Evolutionary conservation across 2,888 invertebrate genomes (phyloP).

Genomic region (Criorhina ranunculi): DNA sequence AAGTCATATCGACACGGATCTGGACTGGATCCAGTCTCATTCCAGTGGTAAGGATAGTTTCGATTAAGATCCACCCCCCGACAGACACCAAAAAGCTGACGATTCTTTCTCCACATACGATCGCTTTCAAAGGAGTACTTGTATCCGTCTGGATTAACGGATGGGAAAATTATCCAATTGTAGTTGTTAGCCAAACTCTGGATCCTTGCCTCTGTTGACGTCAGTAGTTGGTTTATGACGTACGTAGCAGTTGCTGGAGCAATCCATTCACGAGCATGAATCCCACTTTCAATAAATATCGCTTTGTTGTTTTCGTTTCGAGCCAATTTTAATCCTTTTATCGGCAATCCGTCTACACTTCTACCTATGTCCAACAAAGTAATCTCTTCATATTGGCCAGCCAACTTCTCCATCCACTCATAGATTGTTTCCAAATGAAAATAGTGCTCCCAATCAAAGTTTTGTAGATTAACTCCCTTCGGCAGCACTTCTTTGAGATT

Average conservation of each 20-base stretch:
- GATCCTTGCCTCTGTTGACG: slow-evolving; percentile 82
- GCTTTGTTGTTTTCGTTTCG: slow-evolving; percentile 83
- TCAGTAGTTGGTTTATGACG: slow-evolving; percentile 82
- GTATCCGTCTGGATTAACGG: slow-evolving; percentile 92
- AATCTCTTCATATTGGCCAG: slow-evolving; percentile 81
- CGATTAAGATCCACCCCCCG: slow-evolving; percentile 89
- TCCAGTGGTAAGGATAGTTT: slow-evolving; percentile 88
- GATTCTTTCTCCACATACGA: slow-evolving; percentile 92
- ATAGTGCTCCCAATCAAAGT: slow-evolving; percentile 83
- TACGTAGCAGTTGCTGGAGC: slow-evolving; percentile 84
- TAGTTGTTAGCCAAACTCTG: slow-evolving; percentile 82
- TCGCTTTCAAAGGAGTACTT: slow-evolving; percentile 90
- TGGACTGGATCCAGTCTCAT: slow-evolving; percentile 85
- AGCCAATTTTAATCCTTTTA: slow-evolving; percentile 85
- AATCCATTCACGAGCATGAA: slow-evolving; percentile 84
- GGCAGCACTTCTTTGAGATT: slow-evolving; percentile 81
- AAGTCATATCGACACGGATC: slow-evolving; percentile 87
- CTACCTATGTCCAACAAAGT: slow-evolving; percentile 84
- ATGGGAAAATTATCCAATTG: slow-evolving; percentile 91
- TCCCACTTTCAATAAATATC: slow-evolving; percentile 86
- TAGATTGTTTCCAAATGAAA: slow-evolving; percentile 84
- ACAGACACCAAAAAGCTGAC: slow-evolving; percentile 85
- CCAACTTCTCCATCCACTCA: slow-evolving; percentile 82
- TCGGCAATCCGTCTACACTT: slow-evolving; percentile 85
- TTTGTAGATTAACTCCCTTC: slow-evolving; percentile 78